These are phyloP conservation scores for Oreochromis aureus DNA, from an alignment of 2,113 vertebrate species.

Conservation along the genomic window DNA sequence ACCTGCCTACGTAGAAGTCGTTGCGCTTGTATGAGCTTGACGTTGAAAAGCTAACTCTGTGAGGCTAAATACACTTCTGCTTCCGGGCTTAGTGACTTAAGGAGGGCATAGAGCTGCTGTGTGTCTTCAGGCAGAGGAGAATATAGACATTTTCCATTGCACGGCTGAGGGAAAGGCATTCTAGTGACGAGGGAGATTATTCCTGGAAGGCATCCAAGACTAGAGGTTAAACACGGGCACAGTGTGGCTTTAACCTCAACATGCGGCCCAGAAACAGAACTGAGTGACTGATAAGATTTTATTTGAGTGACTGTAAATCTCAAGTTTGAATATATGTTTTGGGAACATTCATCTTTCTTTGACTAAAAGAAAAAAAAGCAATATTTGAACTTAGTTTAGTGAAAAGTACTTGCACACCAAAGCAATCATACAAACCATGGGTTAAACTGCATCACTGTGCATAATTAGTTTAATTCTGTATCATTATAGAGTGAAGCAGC, in stretches of 20 bases:
- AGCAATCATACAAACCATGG: not conserved
- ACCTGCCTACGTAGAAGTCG: not conserved
- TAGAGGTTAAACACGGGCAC: not conserved
- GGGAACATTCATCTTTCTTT: not conserved
- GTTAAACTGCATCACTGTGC: not conserved
- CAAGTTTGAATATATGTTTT: not conserved
- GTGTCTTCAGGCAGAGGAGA: not conserved
- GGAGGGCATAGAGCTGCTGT: not conserved
- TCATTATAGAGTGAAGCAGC: not conserved
- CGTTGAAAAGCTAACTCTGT: not conserved
- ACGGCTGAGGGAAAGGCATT: not conserved
- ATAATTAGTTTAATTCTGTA: not conserved
- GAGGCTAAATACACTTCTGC: not conserved
- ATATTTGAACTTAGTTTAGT: not conserved
- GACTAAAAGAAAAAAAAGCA: not conserved
- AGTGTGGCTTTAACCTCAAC: not conserved
- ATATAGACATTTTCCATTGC: conserved; percentile 7
- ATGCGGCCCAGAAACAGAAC: not conserved
- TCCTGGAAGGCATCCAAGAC: not conserved
- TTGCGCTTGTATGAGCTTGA: not conserved
- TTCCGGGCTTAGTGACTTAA: not conserved
- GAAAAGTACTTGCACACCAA: not conserved
- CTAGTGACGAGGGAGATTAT: not conserved
- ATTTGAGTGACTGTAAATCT: not conserved
- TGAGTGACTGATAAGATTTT: not conserved